Evolutionary conservation across 2,888 invertebrate species (phyloP).

Genomic region (Drosophila emarginata): DNA sequence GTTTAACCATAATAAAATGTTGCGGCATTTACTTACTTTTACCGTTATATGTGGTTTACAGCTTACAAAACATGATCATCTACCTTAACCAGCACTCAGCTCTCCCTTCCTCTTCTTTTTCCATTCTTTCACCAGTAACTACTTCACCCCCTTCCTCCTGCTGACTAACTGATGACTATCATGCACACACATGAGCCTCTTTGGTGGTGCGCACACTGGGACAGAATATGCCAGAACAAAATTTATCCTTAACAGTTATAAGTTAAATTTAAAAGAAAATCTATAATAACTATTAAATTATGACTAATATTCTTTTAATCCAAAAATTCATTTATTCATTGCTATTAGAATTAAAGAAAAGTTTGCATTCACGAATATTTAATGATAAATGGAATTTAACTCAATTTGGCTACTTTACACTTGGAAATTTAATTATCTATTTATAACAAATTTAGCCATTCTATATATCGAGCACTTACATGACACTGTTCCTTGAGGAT

Average conservation of each 20-base stretch:
- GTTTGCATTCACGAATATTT: too few relatives aligned
- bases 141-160: neutral
- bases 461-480: neutral
- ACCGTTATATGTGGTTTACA: conserved; percentile 29
- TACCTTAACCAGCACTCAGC: neutral
- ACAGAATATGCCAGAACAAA: neutral
- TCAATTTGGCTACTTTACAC: too few relatives aligned
- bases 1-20: conserved; percentile 73
- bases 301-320: too few relatives aligned
- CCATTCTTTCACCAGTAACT: too few relatives aligned
- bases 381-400: too few relatives aligned
- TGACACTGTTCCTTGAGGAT: neutral
- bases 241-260: too few relatives aligned
- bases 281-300: too few relatives aligned
- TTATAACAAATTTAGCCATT: too few relatives aligned
- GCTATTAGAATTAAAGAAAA: too few relatives aligned
- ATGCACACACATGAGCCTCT: neutral
- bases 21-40: conserved; percentile 49
- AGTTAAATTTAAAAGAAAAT: too few relatives aligned
- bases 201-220: neutral
- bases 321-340: too few relatives aligned
- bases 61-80: conserved; percentile 55
- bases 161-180: neutral
- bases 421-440: too few relatives aligned
- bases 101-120: neutral